phyloP scores from a whole-genome alignment of 2,888 invertebrate genomes.

The Phortica magna region DNA sequence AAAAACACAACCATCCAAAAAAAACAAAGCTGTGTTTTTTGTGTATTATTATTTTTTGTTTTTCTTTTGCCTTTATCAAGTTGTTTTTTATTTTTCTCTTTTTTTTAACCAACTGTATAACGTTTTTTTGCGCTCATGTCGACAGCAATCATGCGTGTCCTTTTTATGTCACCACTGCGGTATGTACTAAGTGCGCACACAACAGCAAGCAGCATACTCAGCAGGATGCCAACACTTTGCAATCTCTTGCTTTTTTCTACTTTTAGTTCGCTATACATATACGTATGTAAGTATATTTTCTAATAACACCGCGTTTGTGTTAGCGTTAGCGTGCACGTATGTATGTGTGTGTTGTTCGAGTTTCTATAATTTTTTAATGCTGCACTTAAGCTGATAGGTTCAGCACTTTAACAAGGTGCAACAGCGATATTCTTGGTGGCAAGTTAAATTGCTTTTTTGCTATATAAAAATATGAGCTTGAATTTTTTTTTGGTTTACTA shows the following conservation, averaged over 20 bases:
- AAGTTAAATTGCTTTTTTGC: no score
- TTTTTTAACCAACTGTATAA: not conserved
- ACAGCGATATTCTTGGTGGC: no score
- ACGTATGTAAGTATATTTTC: not conserved
- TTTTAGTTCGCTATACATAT: not conserved
- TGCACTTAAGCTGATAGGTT: constrained; percentile 68
- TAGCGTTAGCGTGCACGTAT: not conserved
- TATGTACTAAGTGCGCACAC: not conserved
- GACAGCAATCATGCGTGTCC: constrained; percentile 27
- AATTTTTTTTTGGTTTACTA: no score
- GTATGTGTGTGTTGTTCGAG: not conserved
- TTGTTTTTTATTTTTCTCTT: not conserved
- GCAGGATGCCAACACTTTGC: constrained; percentile 25
- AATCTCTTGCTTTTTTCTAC: constrained; percentile 15
- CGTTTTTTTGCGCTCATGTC: not conserved
- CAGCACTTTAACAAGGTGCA: not conserved
- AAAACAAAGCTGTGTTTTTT: not conserved
- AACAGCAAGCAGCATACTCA: constrained; percentile 2
- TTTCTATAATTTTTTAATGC: constrained; percentile 61
- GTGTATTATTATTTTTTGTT: not conserved
- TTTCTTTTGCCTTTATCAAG: not conserved
- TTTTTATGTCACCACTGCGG: constrained; percentile 20
- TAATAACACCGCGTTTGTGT: constrained; percentile 1
- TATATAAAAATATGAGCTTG: no score
- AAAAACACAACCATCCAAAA: not conserved